Conservation (phyloP, 2,797 vertebrate genomes). For the Pipistrellus pipistrellus region DNA sequence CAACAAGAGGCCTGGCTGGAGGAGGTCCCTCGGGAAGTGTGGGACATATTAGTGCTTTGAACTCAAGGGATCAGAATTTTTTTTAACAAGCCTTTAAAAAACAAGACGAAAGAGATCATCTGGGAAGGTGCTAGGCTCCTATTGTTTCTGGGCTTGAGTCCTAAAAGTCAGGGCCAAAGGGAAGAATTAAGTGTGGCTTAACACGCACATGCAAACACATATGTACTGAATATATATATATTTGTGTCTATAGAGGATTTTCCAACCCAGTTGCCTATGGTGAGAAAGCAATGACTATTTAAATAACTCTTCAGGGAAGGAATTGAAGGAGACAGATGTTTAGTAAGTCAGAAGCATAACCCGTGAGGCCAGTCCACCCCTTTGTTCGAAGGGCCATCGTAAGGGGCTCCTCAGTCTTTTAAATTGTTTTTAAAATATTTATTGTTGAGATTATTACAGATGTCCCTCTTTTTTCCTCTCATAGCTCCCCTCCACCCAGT, state of each 20-base stretch:
- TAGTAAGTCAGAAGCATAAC: conserved; percentile 4
- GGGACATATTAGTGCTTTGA: conserved; percentile 81
- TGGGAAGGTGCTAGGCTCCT: conserved; percentile 88
- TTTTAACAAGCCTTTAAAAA: conserved; percentile 85
- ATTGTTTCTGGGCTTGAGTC: conserved; percentile 86
- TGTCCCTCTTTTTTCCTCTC: too few species aligned
- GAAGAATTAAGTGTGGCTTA: conserved; percentile 86
- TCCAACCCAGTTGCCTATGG: conserved; percentile 69
- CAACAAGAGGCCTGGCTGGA: conserved; percentile 84
- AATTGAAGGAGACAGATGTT: conserved; percentile 41
- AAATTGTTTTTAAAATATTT: not conserved
- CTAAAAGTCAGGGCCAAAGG: conserved; percentile 86
- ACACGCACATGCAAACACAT: conserved; percentile 50
- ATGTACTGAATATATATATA: conserved; percentile 22
- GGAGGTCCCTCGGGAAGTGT: conserved; percentile 79
- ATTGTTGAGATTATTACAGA: too few species aligned
- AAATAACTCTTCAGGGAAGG: conserved; percentile 57
- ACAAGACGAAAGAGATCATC: conserved; percentile 85
- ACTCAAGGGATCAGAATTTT: conserved; percentile 81
- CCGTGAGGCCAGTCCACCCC: not conserved
- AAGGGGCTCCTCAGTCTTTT: not conserved
- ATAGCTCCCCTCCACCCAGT: too few species aligned
- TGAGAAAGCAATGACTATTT: conserved; percentile 77
- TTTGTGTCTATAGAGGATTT: conserved; percentile 79
- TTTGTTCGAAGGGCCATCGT: not conserved